A percentile compares a stretch with the other conserved stretches of the same genome.
These are phyloP conservation scores for Brienomyrus brachyistius DNA, from an alignment of 2,113 vertebrate genomes.

Conservation along the genomic window DNA sequence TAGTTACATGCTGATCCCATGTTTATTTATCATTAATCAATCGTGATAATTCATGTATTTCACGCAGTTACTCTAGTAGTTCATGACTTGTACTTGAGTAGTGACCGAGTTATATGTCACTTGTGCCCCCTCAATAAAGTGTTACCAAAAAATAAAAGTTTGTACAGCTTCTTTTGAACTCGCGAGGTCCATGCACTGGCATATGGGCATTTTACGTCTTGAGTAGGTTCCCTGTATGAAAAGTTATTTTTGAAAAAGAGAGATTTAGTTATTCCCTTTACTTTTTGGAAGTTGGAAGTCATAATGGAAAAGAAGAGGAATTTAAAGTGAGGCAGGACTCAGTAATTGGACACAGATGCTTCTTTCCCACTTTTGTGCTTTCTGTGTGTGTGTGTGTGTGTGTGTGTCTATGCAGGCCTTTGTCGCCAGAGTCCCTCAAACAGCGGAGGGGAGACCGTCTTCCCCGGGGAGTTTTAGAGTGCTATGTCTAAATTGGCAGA, in stretches of 20 bases:
- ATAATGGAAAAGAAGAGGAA: slow-evolving; percentile 39
- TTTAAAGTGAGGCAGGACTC: slow-evolving; percentile 39
- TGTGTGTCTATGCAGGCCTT: background rate
- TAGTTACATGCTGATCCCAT: background rate
- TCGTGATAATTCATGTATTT: background rate
- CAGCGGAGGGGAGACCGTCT: background rate
- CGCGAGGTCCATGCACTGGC: too few relatives aligned
- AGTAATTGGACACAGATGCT: slow-evolving; percentile 60
- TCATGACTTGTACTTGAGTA: background rate
- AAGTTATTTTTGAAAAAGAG: background rate
- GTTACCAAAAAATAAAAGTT: background rate
- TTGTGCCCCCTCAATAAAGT: background rate
- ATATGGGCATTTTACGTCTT: background rate
- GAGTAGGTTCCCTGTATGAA: background rate
- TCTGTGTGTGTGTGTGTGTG: background rate
- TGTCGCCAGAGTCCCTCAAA: background rate
- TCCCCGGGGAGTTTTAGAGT: background rate
- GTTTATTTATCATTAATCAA: background rate
- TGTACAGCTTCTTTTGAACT: background rate
- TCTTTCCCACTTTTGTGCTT: slow-evolving; percentile 33
- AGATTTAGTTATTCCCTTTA: background rate
- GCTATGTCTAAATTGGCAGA: background rate
- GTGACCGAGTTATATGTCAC: background rate
- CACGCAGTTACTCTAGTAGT: background rate
- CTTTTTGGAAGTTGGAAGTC: slow-evolving; percentile 20